phyloP scores from a whole-genome alignment of 2,797 vertebrate species.

The Hirundo rustica region DNA sequence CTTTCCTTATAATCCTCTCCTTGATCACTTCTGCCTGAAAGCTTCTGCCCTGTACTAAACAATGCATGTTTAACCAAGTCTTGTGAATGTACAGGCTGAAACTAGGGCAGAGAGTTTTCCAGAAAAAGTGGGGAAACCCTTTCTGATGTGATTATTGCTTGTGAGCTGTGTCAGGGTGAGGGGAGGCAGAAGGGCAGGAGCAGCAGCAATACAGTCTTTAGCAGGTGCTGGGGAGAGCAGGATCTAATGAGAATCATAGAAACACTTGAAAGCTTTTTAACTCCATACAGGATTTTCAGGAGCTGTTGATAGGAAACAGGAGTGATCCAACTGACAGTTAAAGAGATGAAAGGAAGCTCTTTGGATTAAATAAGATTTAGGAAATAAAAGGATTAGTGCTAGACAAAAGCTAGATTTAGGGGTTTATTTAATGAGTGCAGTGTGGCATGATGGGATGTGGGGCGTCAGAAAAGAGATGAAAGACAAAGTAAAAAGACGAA shows the following conservation, averaged over 20 bases:
- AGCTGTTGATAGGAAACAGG: conserved; percentile 64
- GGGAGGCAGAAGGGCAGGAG: not conserved
- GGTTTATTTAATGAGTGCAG: conserved; percentile 78
- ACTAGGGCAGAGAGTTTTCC: not conserved
- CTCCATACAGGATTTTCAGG: conserved; percentile 56
- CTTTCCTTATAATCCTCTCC: not conserved
- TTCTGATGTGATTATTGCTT: not conserved
- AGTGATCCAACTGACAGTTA: conserved; percentile 69
- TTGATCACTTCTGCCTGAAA: not conserved
- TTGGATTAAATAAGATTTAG: conserved; percentile 80
- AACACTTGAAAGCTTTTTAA: conserved; percentile 69
- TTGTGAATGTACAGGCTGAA: not conserved
- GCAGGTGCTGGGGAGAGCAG: conserved; percentile 53
- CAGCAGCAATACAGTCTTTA: conserved; percentile 37
- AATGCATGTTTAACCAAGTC: not conserved
- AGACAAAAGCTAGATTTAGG: conserved; percentile 80
- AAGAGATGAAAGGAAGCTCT: conserved; percentile 77
- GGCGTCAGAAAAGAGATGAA: conserved; percentile 74
- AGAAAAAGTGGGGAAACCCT: not conserved
- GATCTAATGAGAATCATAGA: conserved; percentile 64
- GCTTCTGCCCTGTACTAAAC: not conserved
- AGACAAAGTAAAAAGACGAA: conserved; percentile 52
- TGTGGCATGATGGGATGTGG: conserved; percentile 73
- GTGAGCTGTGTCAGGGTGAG: not conserved
- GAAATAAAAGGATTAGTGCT: conserved; percentile 81